Conservation (phyloP, 2,888 invertebrate genomes). For the Aphidoletes aphidimyza region DNA sequence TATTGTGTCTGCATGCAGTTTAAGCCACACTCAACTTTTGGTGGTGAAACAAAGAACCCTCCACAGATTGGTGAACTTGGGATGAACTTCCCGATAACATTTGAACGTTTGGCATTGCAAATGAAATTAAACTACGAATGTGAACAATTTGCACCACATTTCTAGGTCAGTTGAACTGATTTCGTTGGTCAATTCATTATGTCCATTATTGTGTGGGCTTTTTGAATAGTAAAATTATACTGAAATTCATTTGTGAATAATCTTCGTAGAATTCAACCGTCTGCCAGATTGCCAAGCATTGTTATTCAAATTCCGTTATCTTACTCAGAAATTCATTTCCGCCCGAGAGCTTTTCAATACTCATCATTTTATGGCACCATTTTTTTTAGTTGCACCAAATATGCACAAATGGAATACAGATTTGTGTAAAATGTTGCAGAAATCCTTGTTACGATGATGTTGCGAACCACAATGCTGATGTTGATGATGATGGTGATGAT, state of each 20-base stretch:
- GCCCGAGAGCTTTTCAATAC: not conserved
- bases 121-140: slow-evolving; percentile 24
- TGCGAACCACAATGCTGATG: not conserved
- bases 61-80: not conserved
- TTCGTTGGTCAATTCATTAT: slow-evolving; percentile 23
- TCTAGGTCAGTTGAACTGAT: not conserved
- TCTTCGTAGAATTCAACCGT: not conserved
- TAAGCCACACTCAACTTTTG: not conserved
- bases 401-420: not conserved
- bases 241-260: slow-evolving; percentile 25
- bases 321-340: slow-evolving; percentile 19
- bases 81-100: not conserved
- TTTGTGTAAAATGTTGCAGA: too few species aligned
- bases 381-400: not conserved
- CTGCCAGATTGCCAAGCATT: not conserved
- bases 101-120: not conserved
- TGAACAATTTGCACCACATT: not conserved
- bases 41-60: not conserved
- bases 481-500: not conserved
- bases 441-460: too few species aligned
- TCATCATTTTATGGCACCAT: not conserved
- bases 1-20: too few species aligned
- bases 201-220: not conserved
- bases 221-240: slow-evolving; percentile 19
- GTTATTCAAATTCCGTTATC: slow-evolving; percentile 24